Evolutionary conservation across 1,140 invertebrate species (phyloP), one percentile per base, ranked within the genome.

Genomic region (Propsilocerus akamusi): DNA sequence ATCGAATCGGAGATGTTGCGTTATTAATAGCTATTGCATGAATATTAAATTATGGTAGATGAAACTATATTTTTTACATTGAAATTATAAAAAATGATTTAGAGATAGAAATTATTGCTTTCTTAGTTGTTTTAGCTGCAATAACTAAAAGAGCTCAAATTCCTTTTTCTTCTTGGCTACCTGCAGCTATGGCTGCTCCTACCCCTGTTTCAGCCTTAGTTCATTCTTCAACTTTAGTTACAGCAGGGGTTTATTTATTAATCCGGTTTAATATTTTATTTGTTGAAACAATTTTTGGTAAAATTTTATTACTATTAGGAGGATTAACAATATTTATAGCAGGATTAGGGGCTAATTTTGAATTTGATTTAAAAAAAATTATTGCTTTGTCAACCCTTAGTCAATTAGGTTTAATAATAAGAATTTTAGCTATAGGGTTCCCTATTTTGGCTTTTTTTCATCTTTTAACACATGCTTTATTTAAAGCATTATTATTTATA

Each of bases 131-230:
- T n/a, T 59, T 76, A 56, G 72, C 71, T 3, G 62, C 68, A 47
- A 71, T 81, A 65, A 83, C 80, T 54, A 83, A 83, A 66, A 82
- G 77, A 55, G 78, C 78, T 59, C 77, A 82, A 68, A 71, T 81
- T 70, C 76, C 77, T 47, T 83, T 83, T 75, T 77, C 74, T 56
- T 68, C 71, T 30, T 67, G 80, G 60, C 62, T 83, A 26, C 80
- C 80, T 0, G 71, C 71, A 5, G 78, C 79, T 25, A 83, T 83
- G 62, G 73, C 76, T 2, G 78, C 78, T 32, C 77, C 78, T 32
- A 80, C 77, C 12, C 76, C 78, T 34, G 72, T 83, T 54, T 81
- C 78, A 46, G 70, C 78, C 47, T 74, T 83, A 66, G 77, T 83
- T 62, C 77, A 83, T 73, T 83, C 78, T 54, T 83, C 78, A 25